Conservation (phyloP, 1,140 invertebrate genomes). For the Heliothis virescens region DNA sequence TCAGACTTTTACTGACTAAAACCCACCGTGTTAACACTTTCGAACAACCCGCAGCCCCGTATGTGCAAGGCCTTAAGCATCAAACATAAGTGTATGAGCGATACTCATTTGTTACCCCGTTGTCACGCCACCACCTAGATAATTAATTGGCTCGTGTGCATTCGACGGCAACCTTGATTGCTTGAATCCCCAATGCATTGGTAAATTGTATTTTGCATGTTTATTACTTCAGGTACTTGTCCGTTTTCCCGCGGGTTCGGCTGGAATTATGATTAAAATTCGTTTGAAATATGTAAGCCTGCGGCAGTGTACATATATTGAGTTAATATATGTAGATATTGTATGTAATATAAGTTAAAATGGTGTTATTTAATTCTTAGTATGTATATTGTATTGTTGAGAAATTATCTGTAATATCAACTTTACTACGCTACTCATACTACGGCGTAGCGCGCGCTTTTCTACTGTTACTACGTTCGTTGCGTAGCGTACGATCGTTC, state of each 20-base stretch:
- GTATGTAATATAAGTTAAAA: no score
- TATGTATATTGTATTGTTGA: no score
- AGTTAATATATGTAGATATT: no score
- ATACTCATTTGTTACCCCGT: slow-evolving; percentile 27
- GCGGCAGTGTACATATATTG: background rate
- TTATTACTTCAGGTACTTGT: background rate
- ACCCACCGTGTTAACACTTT: no score
- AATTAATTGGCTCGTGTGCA: slow-evolving; percentile 37
- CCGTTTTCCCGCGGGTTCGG: background rate
- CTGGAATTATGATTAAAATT: background rate
- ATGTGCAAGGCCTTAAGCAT: background rate
- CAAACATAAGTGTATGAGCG: background rate
- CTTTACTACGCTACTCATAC: background rate
- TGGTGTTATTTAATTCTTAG: no score
- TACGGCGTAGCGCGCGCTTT: background rate
- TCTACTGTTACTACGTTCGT: background rate
- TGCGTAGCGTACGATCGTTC: no score
- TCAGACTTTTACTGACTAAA: no score
- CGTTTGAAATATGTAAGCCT: background rate
- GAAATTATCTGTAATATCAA: background rate
- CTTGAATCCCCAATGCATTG: slow-evolving; percentile 31
- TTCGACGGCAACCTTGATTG: slow-evolving; percentile 11
- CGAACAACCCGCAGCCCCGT: no score
- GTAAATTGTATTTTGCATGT: slow-evolving; percentile 21
- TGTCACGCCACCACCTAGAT: slow-evolving; percentile 11